Base-by-base conservation (phyloP, 2,797 vertebrate genomes). In the Coregonus sp. region DNA sequence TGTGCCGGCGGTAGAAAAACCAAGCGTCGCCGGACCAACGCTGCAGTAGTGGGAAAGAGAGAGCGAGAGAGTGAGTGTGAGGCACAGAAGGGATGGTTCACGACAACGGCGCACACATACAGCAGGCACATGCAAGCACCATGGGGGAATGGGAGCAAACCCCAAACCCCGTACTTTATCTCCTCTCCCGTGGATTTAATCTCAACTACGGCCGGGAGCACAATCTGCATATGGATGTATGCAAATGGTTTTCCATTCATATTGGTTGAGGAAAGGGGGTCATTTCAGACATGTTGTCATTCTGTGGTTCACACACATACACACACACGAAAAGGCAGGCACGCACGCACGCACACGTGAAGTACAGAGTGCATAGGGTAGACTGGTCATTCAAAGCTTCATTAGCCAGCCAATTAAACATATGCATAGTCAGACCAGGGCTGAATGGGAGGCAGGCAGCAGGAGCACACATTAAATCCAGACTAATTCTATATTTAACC, bases 201-300 rank as follows among this genome's bases (percentile, higher is more conserved):
- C 91, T 91, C 71, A 50, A 56, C 76, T 63, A 73, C 59, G 85
- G 78, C 67, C 37, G 14, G 76, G 70, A 15, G 81, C 86, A 61
- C 88, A 84, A 92, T 92, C 88, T 89, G 87, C 91, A 91, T 89
- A 90, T 83, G 84, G 92, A 25, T 25, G 92, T 92, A 40, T 40
- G 7, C 7, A 40, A 7, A 40, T 40, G 1, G 51, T 14, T 52
- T 56, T 7, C 40, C 9, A 47, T 47, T 47, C 40, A 11, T 56
- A 56, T 18, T 1, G 4, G 16, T n/a, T 18, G 11, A 75, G 20
- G 69, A 74, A 67, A 66, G 73, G 65, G 73, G 76, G 31, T 68
- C 59, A 63, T 9, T 63, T 63, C 59, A 20, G 59, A 54, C 14
- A 33, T 47, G 9, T 47, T 2, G 9, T 47, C 40, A 47, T 85